phyloP scores from a whole-genome alignment of 1,140 invertebrate species.

The Pissodes strobi region DNA sequence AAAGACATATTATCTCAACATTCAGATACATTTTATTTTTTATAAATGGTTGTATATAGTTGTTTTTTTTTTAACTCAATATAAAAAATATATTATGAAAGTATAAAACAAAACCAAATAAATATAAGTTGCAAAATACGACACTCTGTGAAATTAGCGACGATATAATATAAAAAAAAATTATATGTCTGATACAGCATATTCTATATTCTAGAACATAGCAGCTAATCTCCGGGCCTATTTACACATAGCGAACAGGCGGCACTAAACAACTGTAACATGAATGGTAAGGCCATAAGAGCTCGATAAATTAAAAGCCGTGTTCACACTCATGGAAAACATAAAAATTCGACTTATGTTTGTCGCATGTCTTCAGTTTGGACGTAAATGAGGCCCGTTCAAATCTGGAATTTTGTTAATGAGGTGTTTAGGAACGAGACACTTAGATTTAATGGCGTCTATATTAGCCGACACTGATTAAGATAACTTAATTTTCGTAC shows the following conservation, averaged over 20 bases:
- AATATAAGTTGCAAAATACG: too few relatives aligned
- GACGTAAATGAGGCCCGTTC: conserved; percentile 14
- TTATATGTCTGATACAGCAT: too few relatives aligned
- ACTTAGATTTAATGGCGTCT: conserved; percentile 10
- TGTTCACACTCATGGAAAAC: conserved; percentile 11
- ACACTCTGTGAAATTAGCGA: too few relatives aligned
- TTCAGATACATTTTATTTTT: too few relatives aligned
- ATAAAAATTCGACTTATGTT: conserved; percentile 1
- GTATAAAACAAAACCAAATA: too few relatives aligned
- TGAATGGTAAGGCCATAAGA: not conserved
- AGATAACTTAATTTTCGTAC: not conserved
- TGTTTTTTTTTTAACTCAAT: too few relatives aligned
- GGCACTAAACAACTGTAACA: not conserved
- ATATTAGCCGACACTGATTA: conserved; percentile 7
- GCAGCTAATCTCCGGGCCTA: not conserved
- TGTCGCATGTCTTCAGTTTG: conserved; percentile 9
- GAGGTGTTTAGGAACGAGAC: conserved; percentile 14
- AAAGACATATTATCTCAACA: too few relatives aligned
- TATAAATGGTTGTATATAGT: too few relatives aligned
- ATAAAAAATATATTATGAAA: too few relatives aligned
- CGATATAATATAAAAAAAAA: too few relatives aligned
- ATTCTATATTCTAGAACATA: conserved; percentile 5
- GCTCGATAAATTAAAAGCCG: conserved; percentile 1
- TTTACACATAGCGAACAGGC: not conserved
- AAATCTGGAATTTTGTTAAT: conserved; percentile 23